Evolutionary conservation across 2,797 vertebrate genomes (phyloP), one percentile per base, ranked within the genome.

Genomic region (Peromyscus aztecus): DNA sequence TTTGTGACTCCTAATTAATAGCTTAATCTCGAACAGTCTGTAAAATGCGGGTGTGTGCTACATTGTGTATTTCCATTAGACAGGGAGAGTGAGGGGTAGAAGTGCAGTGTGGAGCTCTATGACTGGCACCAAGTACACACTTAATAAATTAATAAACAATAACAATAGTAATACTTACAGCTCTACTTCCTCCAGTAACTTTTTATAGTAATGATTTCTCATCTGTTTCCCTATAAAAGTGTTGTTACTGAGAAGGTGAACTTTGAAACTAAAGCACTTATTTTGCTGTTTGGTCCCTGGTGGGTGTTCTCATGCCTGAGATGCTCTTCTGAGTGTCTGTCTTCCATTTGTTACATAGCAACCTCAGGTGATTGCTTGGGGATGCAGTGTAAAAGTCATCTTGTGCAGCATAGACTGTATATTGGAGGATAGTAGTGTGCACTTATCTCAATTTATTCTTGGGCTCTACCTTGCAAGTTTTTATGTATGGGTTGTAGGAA

Each of bases 401-500:
- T 73, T 92, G 23, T 84, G 37, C 11, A 59, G 1, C 57, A 52
- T 82, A n/a, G 75, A 59, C 34, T 63, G 0, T 84, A 27, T 90
- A 81, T 92, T 90, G n/a, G 95, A 96, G 61, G 87, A 82, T 31
- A 94, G 27, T 61, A 34, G 9, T 94, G 2, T 77, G 16, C 14
- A 46, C 89, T 83, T 90, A 77, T 92, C 89, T 96, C 65, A 89
- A 2, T 65, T 91, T 80, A 71, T 37, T 90, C 49, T 87, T 89
- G 3, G 55, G 34, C 82, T 90, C 34, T 92, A 21, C 7, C 71
- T 55, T 84, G 27, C 57, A 81, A 46, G 14, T 85, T 91, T 71
- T 76, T 78, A 46, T 82, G 59, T 81, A 12, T 85, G 34, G 23
- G 1, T 78, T 52, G 52, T 82, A 67, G 78, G 94, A 93, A 76